phyloP scores from a whole-genome alignment of 2,888 invertebrate genomes.

The Xestia c-nigrum region DNA sequence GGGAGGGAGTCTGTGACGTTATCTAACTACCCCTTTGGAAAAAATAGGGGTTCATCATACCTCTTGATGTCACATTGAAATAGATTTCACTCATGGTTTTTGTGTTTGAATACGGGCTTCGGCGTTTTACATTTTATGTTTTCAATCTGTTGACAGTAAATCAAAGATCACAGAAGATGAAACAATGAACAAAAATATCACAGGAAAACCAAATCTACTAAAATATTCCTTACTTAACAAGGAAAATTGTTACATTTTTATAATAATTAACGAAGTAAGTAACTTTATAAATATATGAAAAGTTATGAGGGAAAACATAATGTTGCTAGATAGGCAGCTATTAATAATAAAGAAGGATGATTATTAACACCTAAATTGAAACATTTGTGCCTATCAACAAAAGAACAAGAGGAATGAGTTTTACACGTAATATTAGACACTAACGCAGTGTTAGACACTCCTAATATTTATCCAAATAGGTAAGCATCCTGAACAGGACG shows the following conservation, averaged over 20 bases:
- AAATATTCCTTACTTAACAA: neutral
- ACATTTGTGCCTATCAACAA: neutral
- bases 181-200: neutral
- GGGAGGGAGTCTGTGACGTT: slow-evolving; percentile 76
- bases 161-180: neutral
- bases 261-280: neutral
- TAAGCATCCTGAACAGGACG: neutral
- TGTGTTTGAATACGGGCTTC: neutral
- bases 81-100: slow-evolving; percentile 13
- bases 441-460: neutral
- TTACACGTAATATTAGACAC: neutral
- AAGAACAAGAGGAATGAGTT: neutral
- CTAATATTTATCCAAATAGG: neutral
- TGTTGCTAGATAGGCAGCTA: neutral
- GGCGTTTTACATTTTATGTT: neutral
- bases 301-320: neutral
- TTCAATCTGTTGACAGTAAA: neutral
- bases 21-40: slow-evolving; percentile 78
- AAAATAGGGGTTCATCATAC: slow-evolving; percentile 43
- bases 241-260: neutral
- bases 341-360: neutral
- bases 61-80: slow-evolving; percentile 34
- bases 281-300: neutral
- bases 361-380: neutral
- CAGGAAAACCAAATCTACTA: slow-evolving; percentile 3